A percentile compares a stretch with the other conserved stretches of the same genome.
Evolutionary conservation across 2,888 invertebrate species (phyloP).

Genomic region (Plagodis pulveraria): DNA sequence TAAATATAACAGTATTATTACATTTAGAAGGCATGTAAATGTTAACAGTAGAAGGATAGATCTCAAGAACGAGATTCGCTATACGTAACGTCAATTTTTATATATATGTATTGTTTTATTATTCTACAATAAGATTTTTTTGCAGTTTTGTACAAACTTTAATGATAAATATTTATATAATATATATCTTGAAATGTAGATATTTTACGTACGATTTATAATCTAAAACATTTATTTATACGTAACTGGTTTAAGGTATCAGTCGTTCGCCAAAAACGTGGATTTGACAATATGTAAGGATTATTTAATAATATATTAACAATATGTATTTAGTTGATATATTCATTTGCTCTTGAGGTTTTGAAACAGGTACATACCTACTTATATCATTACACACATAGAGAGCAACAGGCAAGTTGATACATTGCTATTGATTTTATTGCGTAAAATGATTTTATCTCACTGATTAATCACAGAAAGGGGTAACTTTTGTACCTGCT

Average conservation of each 20-base stretch:
- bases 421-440: slow-evolving; percentile 15
- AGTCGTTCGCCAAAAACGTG: slow-evolving; percentile 46
- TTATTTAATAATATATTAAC: not conserved
- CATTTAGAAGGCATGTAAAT: slow-evolving; percentile 45
- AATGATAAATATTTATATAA: slow-evolving; percentile 31
- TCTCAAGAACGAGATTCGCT: slow-evolving; percentile 51
- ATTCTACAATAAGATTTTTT: slow-evolving; percentile 43
- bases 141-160: slow-evolving; percentile 40
- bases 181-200: slow-evolving; percentile 27
- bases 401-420: too few relatives aligned
- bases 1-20: slow-evolving; percentile 26
- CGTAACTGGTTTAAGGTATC: slow-evolving; percentile 44
- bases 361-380: too few relatives aligned
- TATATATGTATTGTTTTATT: slow-evolving; percentile 41
- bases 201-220: slow-evolving; percentile 37
- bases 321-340: not conserved
- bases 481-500: slow-evolving; percentile 23
- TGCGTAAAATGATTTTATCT: slow-evolving; percentile 20
- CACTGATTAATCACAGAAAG: slow-evolving; percentile 36
- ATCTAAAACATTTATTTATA: slow-evolving; percentile 38
- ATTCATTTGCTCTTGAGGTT: too few relatives aligned
- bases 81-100: slow-evolving; percentile 44
- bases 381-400: too few relatives aligned
- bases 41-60: slow-evolving; percentile 44
- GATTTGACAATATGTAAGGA: slow-evolving; percentile 19